Evolutionary conservation across 2,797 vertebrate genomes (phyloP).

Genomic region (Pseudomugil gertrudae): DNA sequence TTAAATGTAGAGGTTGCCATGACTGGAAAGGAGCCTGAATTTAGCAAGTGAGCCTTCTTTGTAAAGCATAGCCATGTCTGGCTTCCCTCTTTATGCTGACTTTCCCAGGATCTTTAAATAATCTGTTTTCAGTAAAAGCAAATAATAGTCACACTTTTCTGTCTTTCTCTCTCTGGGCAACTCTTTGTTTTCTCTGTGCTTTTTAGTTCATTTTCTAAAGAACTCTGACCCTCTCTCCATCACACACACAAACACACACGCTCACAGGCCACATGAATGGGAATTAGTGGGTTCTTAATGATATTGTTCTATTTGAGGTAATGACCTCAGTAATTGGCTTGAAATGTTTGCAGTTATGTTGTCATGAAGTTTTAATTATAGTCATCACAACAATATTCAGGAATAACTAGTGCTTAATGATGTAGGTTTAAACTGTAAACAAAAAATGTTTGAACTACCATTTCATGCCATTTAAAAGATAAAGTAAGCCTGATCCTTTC

Average conservation of each 20-base stretch:
- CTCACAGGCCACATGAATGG: constrained; percentile 2
- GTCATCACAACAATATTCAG: constrained; percentile 23
- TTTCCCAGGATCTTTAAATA: neutral
- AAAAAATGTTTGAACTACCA: neutral
- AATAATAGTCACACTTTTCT: neutral
- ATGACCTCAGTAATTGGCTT: constrained; percentile 45
- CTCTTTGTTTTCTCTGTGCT: neutral
- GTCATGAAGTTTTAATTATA: constrained; percentile 42
- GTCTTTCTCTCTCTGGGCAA: neutral
- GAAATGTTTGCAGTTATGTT: constrained; percentile 27
- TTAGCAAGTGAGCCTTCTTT: no score
- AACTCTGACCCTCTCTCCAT: no score
- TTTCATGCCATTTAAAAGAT: neutral
- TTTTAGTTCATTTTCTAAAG: no score
- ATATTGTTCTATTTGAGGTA: constrained; percentile 26
- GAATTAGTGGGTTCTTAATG: constrained; percentile 57
- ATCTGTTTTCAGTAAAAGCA: neutral
- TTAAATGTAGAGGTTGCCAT: no score
- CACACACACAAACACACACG: neutral
- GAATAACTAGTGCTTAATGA: constrained; percentile 49
- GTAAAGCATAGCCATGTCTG: neutral
- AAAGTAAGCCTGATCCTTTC: neutral
- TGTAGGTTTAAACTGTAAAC: constrained; percentile 12
- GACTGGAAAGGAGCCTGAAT: no score
- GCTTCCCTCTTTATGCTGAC: neutral